A percentile compares a stretch with the other conserved stretches of the same genome.
Evolutionary conservation across 1,140 invertebrate species (phyloP).

Genomic region (Lepidostoma basale): DNA sequence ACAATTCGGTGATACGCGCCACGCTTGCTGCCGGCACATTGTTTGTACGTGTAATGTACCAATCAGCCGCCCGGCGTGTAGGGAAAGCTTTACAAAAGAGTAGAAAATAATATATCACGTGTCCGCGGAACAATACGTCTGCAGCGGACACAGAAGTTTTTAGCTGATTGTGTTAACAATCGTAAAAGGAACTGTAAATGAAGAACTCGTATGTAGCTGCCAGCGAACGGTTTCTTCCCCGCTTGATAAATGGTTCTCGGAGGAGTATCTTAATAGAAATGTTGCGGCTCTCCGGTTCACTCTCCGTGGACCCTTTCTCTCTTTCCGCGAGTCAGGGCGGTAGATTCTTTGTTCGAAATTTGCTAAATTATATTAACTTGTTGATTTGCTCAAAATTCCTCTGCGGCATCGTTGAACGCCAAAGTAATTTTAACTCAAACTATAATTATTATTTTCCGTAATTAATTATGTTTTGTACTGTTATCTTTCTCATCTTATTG

Average conservation of each 20-base stretch:
- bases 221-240: not conserved
- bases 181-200: constrained; percentile 25
- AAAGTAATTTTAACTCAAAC: too few relatives aligned
- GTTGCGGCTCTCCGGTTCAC: not conserved
- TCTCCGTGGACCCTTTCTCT: not conserved
- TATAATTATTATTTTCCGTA: too few relatives aligned
- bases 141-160: constrained; percentile 27
- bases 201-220: constrained; percentile 27
- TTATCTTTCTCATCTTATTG: too few relatives aligned
- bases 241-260: constrained; percentile 21
- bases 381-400: not conserved
- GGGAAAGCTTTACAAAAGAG: not conserved
- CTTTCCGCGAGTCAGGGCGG: not conserved
- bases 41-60: too few relatives aligned
- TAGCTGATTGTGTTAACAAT: constrained; percentile 26
- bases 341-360: constrained; percentile 2
- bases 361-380: not conserved
- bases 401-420: too few relatives aligned
- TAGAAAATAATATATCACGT: constrained; percentile 38
- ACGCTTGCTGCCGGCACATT: too few relatives aligned
- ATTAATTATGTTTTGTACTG: too few relatives aligned
- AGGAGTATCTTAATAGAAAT: constrained; percentile 20
- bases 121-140: constrained; percentile 35
- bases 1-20: not conserved
- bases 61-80: not conserved